phyloP scores from a whole-genome alignment of 1,140 invertebrate species.

The Bombus impatiens region DNA sequence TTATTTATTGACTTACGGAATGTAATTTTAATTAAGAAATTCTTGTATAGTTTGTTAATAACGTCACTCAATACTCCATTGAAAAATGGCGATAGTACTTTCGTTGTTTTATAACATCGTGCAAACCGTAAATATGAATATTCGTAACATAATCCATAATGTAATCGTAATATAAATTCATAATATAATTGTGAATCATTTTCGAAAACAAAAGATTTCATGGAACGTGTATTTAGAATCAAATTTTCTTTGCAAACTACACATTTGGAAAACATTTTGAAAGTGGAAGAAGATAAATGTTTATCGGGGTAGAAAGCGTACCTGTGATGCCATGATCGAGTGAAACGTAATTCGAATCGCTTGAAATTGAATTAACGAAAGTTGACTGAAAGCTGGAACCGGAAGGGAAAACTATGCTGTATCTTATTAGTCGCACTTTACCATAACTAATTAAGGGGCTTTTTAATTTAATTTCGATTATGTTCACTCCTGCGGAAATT shows the following conservation, averaged over 20 bases:
- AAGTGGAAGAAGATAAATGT: neutral
- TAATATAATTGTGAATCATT: neutral
- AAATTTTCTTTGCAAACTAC: neutral
- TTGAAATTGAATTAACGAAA: neutral
- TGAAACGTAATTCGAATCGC: neutral
- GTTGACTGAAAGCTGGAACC: neutral
- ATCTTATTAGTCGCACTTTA: neutral
- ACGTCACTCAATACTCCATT: no score
- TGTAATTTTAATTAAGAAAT: neutral
- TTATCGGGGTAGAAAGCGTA: neutral
- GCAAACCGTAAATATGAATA: no score
- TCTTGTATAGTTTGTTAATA: neutral
- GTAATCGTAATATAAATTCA: no score
- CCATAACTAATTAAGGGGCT: neutral
- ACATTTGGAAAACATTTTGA: neutral
- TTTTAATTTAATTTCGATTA: constrained; percentile 31
- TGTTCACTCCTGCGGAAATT: neutral
- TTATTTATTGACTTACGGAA: neutral
- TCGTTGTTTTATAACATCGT: neutral
- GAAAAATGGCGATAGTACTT: neutral
- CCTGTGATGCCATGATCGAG: neutral
- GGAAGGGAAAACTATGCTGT: neutral
- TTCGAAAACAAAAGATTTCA: neutral
- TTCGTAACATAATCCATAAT: no score
- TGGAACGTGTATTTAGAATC: neutral